Evolutionary conservation across 2,888 invertebrate species (phyloP).

Genomic region (Synergus umbraculus): DNA sequence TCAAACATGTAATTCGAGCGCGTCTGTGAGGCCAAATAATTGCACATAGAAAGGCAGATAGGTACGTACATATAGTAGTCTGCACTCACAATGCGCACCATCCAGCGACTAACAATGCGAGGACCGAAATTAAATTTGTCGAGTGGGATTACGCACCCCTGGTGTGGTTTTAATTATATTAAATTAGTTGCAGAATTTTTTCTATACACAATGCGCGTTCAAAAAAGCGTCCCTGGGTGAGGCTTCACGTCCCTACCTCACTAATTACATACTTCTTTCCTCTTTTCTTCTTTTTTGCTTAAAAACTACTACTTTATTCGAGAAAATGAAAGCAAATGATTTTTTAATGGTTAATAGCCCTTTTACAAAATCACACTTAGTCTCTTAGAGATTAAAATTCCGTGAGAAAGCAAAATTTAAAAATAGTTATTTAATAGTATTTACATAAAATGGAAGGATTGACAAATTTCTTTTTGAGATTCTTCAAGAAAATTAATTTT

Average conservation of each 20-base stretch:
- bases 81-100: conserved; percentile 51
- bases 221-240: conserved; percentile 33
- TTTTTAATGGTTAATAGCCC: neutral
- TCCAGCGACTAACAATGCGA: conserved; percentile 54
- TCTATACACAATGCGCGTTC: conserved; percentile 25
- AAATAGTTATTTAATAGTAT: too few species aligned
- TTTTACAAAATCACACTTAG: neutral
- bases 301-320: neutral
- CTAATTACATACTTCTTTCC: neutral
- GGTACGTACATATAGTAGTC: neutral
- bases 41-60: conserved; percentile 29
- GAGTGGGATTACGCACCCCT: conserved; percentile 59
- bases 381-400: neutral
- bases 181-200: conserved; percentile 64
- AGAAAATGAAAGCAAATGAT: neutral
- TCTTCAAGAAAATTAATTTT: too few species aligned
- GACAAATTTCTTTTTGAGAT: too few species aligned
- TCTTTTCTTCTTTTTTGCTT: neutral
- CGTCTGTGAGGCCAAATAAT: conserved; percentile 46
- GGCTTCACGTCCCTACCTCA: neutral
- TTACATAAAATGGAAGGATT: too few species aligned
- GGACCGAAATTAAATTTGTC: conserved; percentile 69
- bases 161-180: conserved; percentile 67
- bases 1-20: conserved; percentile 50
- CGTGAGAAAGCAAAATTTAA: too few species aligned